Percentiles rank a stretch among this genome's conserved stretches.
These are phyloP conservation scores for Hippolais icterina DNA, from an alignment of 2,113 vertebrate genomes.

Conservation along the genomic window DNA sequence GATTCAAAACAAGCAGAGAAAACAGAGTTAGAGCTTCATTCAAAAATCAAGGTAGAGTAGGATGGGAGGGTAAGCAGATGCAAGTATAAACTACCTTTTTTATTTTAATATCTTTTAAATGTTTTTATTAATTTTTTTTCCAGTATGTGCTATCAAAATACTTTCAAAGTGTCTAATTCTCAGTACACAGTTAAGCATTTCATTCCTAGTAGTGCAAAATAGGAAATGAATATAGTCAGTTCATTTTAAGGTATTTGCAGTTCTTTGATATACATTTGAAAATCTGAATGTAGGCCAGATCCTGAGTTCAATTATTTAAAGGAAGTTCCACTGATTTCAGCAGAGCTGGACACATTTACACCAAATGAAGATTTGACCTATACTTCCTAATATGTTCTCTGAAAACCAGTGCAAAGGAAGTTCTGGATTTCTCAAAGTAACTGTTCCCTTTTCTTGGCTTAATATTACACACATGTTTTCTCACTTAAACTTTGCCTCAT, in stretches of 20 bases:
- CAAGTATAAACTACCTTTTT: not conserved
- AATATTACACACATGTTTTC: constrained; percentile 76
- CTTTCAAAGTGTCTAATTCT: not conserved
- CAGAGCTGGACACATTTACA: constrained; percentile 7
- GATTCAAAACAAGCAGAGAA: not conserved
- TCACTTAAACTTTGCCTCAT: constrained; percentile 80
- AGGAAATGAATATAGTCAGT: not conserved
- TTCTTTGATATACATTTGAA: constrained; percentile 15
- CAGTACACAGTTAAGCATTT: not conserved
- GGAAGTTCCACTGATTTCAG: not conserved
- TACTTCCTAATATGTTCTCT: constrained; percentile 17
- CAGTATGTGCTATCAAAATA: not conserved
- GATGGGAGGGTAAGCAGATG: not conserved
- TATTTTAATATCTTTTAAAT: not conserved
- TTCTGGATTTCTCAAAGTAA: constrained; percentile 58
- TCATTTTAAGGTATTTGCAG: not conserved
- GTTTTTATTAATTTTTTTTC: not conserved
- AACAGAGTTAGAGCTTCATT: not conserved
- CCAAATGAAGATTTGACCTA: constrained; percentile 3
- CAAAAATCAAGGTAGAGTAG: not conserved
- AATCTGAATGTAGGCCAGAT: constrained; percentile 13
- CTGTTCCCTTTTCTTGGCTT: constrained; percentile 69
- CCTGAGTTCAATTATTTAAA: not conserved
- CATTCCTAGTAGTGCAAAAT: not conserved
- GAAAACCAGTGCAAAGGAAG: constrained; percentile 20